Base-by-base conservation (phyloP, 2,888 invertebrate genomes). In the Leptopilina drosophilae region DNA sequence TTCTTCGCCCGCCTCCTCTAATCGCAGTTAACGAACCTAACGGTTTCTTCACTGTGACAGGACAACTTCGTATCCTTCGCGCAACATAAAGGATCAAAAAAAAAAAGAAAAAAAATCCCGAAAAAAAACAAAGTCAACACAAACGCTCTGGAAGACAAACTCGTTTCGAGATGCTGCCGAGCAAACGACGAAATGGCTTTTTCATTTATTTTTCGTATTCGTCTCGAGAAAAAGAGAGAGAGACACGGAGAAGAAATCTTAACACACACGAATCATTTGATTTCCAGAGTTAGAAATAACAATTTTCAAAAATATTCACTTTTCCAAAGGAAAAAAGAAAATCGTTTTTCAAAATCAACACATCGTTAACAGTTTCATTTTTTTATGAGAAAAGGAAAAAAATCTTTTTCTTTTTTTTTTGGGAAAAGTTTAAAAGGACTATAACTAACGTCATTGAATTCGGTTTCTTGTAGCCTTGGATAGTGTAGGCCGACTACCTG, bases 21-120 rank as follows among this genome's bases (percentile, higher is more conserved):
- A 73, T 73, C 73, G 73, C 73, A 73, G 73, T 73, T 73, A 73
- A 73, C 73, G 73, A 73, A 73, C 73, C 73, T 56, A 73, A 73
- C 73, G 73, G 73, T 73, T 49, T 11, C n/a, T 73, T 53, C n/a
- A 26, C 33, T 73, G 40, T 56, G 73, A 56, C 73, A 73, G 73
- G 73, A 73, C 73, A 56, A 73, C n/a, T 49, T 73, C 73, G 73
- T n/a, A 33, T 73, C 73, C 33, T 56, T 56, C 33, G 40, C 33
- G 40, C 40, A 56, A 56, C 73, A 53, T 49, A 73, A 73, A 73
- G 56, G 73, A 73, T 73, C 56, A 26, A 56, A 73, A 73, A 42
- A 5, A 42, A 42, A 42, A 73, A 42, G 8, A 42, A 42, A 42
- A 42, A 42, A 42, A 42, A 4, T 5, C 33, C 5, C 33, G 42